phyloP scores from a whole-genome alignment of 92 coral and sea anemone species.

The Phenganax stokvisi region DNA sequence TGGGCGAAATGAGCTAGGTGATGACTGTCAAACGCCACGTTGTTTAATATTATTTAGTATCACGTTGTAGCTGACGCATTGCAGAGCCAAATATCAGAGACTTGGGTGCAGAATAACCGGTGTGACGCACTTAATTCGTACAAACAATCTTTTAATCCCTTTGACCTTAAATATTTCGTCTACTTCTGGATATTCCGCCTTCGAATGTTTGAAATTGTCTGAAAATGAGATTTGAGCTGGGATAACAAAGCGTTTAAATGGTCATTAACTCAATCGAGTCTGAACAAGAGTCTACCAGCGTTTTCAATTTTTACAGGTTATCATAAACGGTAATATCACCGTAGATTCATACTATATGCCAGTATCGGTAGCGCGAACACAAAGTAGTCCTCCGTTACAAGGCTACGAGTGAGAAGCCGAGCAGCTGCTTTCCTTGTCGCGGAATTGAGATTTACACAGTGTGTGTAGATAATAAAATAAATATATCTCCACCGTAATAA shows the following conservation, averaged over 20 bases:
- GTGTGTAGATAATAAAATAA: constrained; percentile 4
- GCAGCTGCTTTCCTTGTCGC: neutral
- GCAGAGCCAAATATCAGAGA: neutral
- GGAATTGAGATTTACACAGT: neutral
- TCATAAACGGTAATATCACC: too few species aligned
- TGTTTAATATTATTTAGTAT: neutral
- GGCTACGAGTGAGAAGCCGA: neutral
- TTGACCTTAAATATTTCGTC: neutral
- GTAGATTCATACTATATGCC: too few species aligned
- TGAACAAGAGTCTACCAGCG: neutral
- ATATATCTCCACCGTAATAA: neutral
- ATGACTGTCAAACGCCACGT: neutral
- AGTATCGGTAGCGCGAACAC: too few species aligned
- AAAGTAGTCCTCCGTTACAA: too few species aligned
- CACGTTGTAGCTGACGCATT: neutral
- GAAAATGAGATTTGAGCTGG: neutral
- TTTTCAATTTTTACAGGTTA: too few species aligned
- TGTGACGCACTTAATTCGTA: constrained; percentile 12
- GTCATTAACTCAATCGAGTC: neutral
- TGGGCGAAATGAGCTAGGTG: too few species aligned
- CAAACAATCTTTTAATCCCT: constrained; percentile 10
- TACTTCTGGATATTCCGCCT: neutral
- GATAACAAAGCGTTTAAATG: neutral
- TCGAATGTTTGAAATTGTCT: neutral
- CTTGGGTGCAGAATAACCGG: neutral